Evolutionary conservation across 2,113 vertebrate genomes (phyloP), one percentile per base, ranked within the genome.

Genomic region (Paralichthys olivaceus): DNA sequence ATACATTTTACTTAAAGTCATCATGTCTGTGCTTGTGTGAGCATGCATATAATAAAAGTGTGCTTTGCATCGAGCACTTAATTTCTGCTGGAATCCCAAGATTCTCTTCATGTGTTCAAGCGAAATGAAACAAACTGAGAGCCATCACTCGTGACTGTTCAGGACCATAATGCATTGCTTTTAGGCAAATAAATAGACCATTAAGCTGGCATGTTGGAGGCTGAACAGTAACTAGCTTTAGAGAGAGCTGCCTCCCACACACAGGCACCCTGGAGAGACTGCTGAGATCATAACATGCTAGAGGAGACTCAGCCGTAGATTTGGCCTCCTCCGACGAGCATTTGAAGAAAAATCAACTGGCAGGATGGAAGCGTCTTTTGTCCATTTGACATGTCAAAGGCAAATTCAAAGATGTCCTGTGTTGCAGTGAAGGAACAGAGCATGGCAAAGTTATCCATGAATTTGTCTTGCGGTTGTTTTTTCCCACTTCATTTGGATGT

Each of bases 141-240:
- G 51, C 71, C 72, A 55, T 92, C 54, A 72, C 79, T 81, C 77
- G 80, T 80, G 80, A 83, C 81, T 77, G 87, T 87, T 85, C 84
- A 53, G 70, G 84, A 88, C 82, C 83, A 87, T 83, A 88, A 91
- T 87, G 81, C 85, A 87, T 91, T 80, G 91, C 90, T 93, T 80
- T 88, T 19, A 71, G 91, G 84, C 86, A 91, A 90, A 91, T 92
- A 92, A 93, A 90, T 87, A 79, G 88, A 85, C 89, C 87, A 90
- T 94, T 93, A 90, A 84, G 78, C 84, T 71, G 87, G 79, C 79
- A 82, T 87, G 91, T 93, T 90, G 85, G 86, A 86, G 86, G 85
- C 75, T 71, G 84, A 91, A 84, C 90, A 89, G 90, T 91, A 91
- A 93, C 90, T 87, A 83, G 89, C 85, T 89, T 90, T 84, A 84